Evolutionary conservation across 2,888 invertebrate genomes (phyloP).

Genomic region (Sphaerophoria taeniata): DNA sequence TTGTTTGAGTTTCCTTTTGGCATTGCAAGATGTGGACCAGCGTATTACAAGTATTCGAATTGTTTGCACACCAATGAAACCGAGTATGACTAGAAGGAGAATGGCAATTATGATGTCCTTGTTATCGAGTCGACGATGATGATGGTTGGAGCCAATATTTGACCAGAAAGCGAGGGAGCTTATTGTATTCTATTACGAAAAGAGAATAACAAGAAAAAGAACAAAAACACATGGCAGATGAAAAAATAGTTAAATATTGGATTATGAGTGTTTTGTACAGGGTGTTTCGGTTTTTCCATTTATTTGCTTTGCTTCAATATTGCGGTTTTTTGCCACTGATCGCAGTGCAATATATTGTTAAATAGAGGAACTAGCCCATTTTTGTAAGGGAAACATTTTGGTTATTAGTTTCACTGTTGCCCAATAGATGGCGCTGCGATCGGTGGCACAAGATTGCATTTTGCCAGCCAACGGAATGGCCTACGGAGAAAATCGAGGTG

Average conservation of each 20-base stretch:
- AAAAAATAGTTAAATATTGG: not conserved
- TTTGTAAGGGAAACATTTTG: no score
- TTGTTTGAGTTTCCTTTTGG: conserved; percentile 9
- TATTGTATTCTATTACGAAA: conserved; percentile 1
- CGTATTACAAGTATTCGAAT: conserved; percentile 1
- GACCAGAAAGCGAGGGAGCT: conserved; percentile 78
- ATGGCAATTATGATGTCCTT: conserved; percentile 82
- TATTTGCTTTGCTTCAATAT: no score
- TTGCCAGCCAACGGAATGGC: no score
- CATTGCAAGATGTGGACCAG: not conserved
- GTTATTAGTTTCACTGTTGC: no score
- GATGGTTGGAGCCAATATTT: conserved; percentile 77
- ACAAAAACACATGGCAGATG: conserved; percentile 39
- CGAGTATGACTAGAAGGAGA: conserved; percentile 79
- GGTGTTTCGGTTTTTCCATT: not conserved
- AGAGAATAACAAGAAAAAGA: conserved; percentile 2
- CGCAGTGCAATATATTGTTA: no score
- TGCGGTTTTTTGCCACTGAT: no score
- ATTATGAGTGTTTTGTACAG: not conserved
- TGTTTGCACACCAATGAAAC: conserved; percentile 75
- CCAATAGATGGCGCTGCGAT: no score
- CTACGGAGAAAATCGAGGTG: no score
- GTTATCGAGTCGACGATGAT: conserved; percentile 79
- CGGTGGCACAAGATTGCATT: no score
- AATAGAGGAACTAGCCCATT: no score